Base-by-base conservation (phyloP, 2,888 invertebrate genomes). In the Xestoiulus laeticollis region DNA sequence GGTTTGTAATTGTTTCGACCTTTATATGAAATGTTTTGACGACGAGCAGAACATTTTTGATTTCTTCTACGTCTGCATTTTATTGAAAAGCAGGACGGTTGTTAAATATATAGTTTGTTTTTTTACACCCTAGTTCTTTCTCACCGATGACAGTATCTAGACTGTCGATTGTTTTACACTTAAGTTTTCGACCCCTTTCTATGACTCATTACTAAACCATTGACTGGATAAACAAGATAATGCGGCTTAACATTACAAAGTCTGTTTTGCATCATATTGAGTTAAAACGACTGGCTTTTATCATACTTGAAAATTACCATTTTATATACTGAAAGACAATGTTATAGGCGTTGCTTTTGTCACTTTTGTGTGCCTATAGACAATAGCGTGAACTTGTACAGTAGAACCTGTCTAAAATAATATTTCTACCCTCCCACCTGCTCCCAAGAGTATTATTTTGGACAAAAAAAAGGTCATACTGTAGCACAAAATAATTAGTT, bases 191-290 rank as follows among this genome's bases (percentile, higher is more conserved):
- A 68, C 48, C 59, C 59, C 22, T 68, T 68, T 53, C 22, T 22
- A 19, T 68, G 59, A 26, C 59, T 68, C 59, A 68, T 68, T 68
- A 68, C 59, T 19, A 19, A 68, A 22, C 22, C 26, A 68, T 68
- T 68, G 59, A 68, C 59, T 68, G 59, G 19, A 68, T 68, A 68
- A 68, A 68, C 59, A 22, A 68, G 59, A 68, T 68, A 68, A 68
- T 68, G 22, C 59, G 22, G 19, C 59, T 68, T 68, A 68, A 68
- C 59, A 68, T 22, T 22, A 26, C n/a, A n/a, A n/a, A 22, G 59
- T 68, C 59, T 68, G 59, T 68, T 68, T 68, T 68, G 59, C 22
- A 68, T 68, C 59, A 22, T 22, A 68, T 68, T 68, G 59, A 68
- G 59, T 22, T 68, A 5, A 8, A 10, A 19, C 59, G 22, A 5